These are phyloP conservation scores for Drosophila peninsularis DNA, from an alignment of 2,888 invertebrate species.

Conservation along the genomic window DNA sequence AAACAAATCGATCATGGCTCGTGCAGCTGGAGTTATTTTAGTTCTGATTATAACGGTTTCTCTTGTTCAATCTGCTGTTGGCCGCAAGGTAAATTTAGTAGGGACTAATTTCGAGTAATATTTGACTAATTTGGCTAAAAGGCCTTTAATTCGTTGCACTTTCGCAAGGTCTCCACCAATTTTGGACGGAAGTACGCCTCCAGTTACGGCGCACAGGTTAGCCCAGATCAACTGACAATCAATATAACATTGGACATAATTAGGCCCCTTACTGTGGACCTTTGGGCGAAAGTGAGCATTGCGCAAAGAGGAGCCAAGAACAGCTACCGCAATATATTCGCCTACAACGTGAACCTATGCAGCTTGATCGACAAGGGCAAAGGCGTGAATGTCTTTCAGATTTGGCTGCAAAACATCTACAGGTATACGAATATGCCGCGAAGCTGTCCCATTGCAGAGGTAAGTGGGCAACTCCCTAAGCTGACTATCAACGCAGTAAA, in stretches of 20 bases:
- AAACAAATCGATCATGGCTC: conserved; percentile 3
- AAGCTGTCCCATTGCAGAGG: conserved; percentile 36
- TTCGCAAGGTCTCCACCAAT: conserved; percentile 31
- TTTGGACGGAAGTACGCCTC: conserved; percentile 42
- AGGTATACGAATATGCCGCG: conserved; percentile 44
- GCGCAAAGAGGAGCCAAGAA: conserved; percentile 29
- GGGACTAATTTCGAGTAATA: background rate
- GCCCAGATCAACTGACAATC: conserved; percentile 27
- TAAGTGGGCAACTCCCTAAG: background rate
- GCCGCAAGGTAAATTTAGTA: conserved; percentile 27
- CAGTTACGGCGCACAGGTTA: conserved; percentile 31
- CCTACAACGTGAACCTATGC: conserved; percentile 54
- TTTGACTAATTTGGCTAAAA: background rate
- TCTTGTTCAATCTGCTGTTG: background rate
- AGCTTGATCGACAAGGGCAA: conserved; percentile 34
- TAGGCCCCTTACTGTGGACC: conserved; percentile 30
- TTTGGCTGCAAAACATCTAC: conserved; percentile 42
- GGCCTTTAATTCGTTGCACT: conserved; percentile 36
- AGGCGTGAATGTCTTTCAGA: conserved; percentile 30
- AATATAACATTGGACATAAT: conserved; percentile 48
- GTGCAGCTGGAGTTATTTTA: background rate
- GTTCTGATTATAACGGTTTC: background rate
- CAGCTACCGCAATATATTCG: conserved; percentile 33
- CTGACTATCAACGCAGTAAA: background rate
- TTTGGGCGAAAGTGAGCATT: conserved; percentile 40